Base-by-base conservation (phyloP, 1,140 invertebrate genomes). In the Lepidurus apus region DNA sequence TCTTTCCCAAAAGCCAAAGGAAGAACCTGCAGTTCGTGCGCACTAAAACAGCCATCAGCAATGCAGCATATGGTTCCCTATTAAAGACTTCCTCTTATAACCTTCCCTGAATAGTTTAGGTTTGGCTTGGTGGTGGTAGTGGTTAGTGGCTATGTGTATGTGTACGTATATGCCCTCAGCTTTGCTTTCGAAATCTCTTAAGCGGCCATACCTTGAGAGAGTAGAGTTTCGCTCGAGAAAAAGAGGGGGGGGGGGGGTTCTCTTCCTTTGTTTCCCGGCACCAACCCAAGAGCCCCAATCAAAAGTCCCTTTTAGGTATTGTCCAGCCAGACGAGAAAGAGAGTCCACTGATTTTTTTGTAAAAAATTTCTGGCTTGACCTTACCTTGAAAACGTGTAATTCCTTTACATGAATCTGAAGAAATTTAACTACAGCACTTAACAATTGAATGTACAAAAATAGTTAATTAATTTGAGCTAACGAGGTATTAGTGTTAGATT, bases 11-110 rank as follows among this genome's bases (percentile, higher is more conserved):
- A 34, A 4, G 34, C 53, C 53, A 65, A 65, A n/a, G 17, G 53
- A 65, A 65, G 53, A 65, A 65, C 53, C 53, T 65, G 53, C 53
- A 34, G 53, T 65, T 65, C 53, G 53, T 65, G 53, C 53, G 53
- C 13, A 65, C 17, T 21, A 17, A 65, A 65, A 65, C 53, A 65
- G 53, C 53, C 53, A 65, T 65, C 53, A 65, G 53, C 53, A n/a
- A 21, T 65, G 53, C 53, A 65, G 53, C 53, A 65, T 65, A 65
- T 65, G 53, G 53, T 21, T 65, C 53, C 53, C 53, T 65, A 65
- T 65, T 65, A 65, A 65, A 65, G 53, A 65, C 53, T 65, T 65
- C 53, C 53, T 65, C 53, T 65, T 7, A 13, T 21, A 17, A 17
- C 17, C 17, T 17, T 47, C 45, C 45, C 45, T 34, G 34, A 34